phyloP scores from a whole-genome alignment of 2,888 invertebrate species.

The Graphium colonna region DNA sequence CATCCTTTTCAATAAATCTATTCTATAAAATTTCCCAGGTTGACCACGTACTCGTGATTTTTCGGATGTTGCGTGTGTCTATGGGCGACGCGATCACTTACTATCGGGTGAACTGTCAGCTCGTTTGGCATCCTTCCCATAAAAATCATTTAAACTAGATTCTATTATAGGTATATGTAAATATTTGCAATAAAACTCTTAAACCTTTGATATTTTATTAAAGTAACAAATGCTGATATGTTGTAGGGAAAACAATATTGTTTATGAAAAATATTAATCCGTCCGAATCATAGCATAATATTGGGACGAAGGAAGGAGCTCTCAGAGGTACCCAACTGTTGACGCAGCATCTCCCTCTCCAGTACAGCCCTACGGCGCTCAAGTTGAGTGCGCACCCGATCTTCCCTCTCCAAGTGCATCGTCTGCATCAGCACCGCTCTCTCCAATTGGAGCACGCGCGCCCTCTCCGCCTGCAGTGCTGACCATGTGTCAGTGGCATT shows the following conservation, averaged over 20 bases:
- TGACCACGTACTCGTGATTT: too few relatives aligned
- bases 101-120: too few relatives aligned
- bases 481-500: slow-evolving; percentile 64
- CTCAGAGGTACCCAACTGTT: slow-evolving; percentile 32
- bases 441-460: slow-evolving; percentile 61
- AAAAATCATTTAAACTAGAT: slow-evolving; percentile 1
- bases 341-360: slow-evolving; percentile 55
- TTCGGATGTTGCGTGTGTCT: too few relatives aligned
- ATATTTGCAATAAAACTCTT: slow-evolving; percentile 16
- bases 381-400: slow-evolving; percentile 60
- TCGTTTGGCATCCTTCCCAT: too few relatives aligned
- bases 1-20: too few relatives aligned
- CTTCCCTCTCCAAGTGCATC: slow-evolving; percentile 60
- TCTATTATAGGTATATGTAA: too few relatives aligned
- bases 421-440: slow-evolving; percentile 62
- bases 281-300: slow-evolving; percentile 10
- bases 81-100: too few relatives aligned
- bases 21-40: too few relatives aligned
- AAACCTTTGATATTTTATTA: slow-evolving; percentile 28
- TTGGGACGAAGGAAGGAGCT: slow-evolving; percentile 36
- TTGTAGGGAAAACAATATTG: too few relatives aligned
- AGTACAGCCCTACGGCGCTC: slow-evolving; percentile 57
- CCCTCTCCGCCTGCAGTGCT: slow-evolving; percentile 59
- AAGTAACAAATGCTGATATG: too few relatives aligned
- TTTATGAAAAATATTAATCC: too few relatives aligned